Evolutionary conservation across 2,113 vertebrate species (phyloP).

Genomic region (Motacilla tschutschensis): DNA sequence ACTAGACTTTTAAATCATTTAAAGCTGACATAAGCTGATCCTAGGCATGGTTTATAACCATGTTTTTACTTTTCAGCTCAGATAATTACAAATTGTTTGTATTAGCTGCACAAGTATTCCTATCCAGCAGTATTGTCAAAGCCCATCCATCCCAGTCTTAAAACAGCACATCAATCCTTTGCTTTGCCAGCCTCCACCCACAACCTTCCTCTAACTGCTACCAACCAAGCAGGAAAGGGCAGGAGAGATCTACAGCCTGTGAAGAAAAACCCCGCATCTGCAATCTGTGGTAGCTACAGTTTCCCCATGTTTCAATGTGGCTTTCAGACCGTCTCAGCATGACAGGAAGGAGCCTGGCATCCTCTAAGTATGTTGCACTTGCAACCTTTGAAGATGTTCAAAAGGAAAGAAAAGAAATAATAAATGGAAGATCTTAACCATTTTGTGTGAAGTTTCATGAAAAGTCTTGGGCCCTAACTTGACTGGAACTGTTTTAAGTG

Average conservation of each 20-base stretch:
- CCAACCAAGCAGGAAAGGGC: background rate
- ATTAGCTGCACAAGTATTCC: slow-evolving; percentile 6
- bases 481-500: slow-evolving; percentile 49
- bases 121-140: slow-evolving; percentile 7
- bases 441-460: background rate
- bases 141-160: background rate
- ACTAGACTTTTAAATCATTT: slow-evolving; percentile 55
- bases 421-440: background rate
- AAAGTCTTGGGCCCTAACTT: slow-evolving; percentile 29
- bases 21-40: slow-evolving; percentile 46
- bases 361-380: background rate
- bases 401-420: background rate
- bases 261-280: background rate
- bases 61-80: slow-evolving; percentile 34
- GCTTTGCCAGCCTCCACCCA: background rate
- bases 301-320: background rate
- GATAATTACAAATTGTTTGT: slow-evolving; percentile 48
- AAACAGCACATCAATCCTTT: background rate
- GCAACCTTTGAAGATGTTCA: slow-evolving; percentile 51
- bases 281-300: background rate
- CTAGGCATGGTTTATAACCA: slow-evolving; percentile 11
- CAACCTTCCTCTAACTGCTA: background rate
- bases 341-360: slow-evolving; percentile 26
- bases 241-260: background rate
- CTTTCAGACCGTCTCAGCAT: slow-evolving; percentile 20